Evolutionary conservation across 1,140 invertebrate species (phyloP).

Genomic region (Aphaenogaster floridana): DNA sequence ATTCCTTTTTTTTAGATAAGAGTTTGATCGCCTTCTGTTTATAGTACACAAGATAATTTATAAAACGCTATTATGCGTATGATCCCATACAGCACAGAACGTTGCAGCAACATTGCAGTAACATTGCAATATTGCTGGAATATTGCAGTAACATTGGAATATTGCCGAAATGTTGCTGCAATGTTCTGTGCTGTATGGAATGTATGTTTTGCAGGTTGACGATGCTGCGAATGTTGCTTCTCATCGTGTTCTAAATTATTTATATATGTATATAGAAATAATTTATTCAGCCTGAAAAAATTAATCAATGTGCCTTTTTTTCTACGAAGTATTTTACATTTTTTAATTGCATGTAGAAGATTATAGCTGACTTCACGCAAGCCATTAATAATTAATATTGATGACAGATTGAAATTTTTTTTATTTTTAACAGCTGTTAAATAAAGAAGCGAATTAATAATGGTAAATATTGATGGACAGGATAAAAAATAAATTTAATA

Average conservation of each 20-base stretch:
- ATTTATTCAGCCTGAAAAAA: background rate
- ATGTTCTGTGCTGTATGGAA: no score
- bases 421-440: background rate
- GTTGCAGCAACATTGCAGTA: no score
- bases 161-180: no score
- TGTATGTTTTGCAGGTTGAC: background rate
- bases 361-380: background rate
- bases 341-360: background rate
- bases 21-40: background rate
- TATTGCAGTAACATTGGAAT: no score
- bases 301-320: background rate
- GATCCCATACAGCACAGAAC: no score
- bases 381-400: background rate
- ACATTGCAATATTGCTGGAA: no score
- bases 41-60: background rate
- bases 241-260: background rate
- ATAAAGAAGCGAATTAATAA: background rate
- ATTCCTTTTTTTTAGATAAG: background rate
- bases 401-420: background rate
- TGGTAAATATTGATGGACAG: background rate
- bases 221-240: background rate
- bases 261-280: background rate
- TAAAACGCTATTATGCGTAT: background rate
- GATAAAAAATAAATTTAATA: background rate
- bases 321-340: background rate